phyloP scores from a whole-genome alignment of 2,888 invertebrate genomes.

The Napeogenes sylphis region DNA sequence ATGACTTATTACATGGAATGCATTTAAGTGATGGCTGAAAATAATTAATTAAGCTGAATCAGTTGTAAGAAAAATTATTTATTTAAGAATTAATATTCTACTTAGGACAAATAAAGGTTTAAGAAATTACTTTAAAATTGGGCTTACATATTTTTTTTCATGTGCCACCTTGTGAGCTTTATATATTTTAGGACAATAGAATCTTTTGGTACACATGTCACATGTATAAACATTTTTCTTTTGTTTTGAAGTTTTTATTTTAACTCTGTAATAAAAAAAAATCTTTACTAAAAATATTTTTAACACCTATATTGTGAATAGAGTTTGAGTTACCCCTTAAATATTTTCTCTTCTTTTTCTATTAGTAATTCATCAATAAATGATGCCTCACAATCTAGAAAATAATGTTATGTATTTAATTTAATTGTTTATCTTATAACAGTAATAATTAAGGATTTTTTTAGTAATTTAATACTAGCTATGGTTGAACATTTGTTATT shows the following conservation, averaged over 20 bases:
- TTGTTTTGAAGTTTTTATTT: constrained; percentile 12
- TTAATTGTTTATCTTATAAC: neutral
- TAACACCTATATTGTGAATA: neutral
- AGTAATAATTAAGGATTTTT: too few species aligned
- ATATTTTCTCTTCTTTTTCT: constrained; percentile 10
- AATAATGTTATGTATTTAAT: neutral
- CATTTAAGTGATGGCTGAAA: constrained; percentile 37
- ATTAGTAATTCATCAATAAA: constrained; percentile 7
- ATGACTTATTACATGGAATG: constrained; percentile 57
- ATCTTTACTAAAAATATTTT: neutral
- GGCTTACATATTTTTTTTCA: constrained; percentile 57
- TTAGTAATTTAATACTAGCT: too few species aligned
- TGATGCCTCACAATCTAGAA: constrained; percentile 15
- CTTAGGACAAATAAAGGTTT: neutral
- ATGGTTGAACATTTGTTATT: too few species aligned
- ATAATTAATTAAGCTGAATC: constrained; percentile 4
- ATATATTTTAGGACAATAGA: constrained; percentile 50
- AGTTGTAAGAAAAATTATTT: neutral
- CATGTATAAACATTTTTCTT: constrained; percentile 46
- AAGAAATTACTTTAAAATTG: neutral
- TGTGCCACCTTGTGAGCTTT: constrained; percentile 62
- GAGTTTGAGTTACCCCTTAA: constrained; percentile 12
- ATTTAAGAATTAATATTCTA: neutral
- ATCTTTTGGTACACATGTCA: constrained; percentile 57
- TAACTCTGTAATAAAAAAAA: constrained; percentile 15